phyloP scores from a whole-genome alignment of 1,140 invertebrate species.

The Phocides pigmalion region DNA sequence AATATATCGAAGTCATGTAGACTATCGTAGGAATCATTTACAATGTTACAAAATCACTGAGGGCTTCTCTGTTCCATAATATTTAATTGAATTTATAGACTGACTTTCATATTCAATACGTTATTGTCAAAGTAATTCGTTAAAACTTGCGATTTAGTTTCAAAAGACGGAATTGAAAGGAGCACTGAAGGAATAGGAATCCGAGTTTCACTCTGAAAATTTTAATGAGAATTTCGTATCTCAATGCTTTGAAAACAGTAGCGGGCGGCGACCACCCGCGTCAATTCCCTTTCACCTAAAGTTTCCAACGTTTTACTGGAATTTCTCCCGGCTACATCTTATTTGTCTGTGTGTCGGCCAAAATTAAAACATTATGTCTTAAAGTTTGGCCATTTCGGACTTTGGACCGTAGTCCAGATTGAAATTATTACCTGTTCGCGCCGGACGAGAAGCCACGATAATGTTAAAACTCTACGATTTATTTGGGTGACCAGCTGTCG shows the following conservation, averaged over 20 bases:
- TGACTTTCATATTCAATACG: constrained; percentile 60
- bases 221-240: constrained; percentile 77
- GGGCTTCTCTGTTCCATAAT: constrained; percentile 34
- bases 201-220: constrained; percentile 61
- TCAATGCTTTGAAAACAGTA: constrained; percentile 62
- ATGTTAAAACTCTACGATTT: constrained; percentile 73
- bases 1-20: too few species aligned
- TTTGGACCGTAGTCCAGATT: constrained; percentile 63
- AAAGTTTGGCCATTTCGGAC: constrained; percentile 71
- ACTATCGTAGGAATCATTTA: too few species aligned
- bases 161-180: constrained; percentile 70
- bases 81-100: constrained; percentile 53
- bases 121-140: constrained; percentile 72
- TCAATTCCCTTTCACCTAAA: constrained; percentile 62
- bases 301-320: constrained; percentile 55
- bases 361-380: constrained; percentile 72
- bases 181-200: constrained; percentile 54
- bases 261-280: constrained; percentile 47
- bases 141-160: constrained; percentile 75
- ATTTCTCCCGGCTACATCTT: constrained; percentile 53
- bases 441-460: constrained; percentile 49
- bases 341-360: constrained; percentile 51
- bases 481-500: constrained; percentile 66
- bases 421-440: constrained; percentile 73
- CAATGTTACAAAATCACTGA: neutral